Percentiles rank a stretch among this genome's conserved stretches.
These are phyloP conservation scores for Masnerella sp. DNA, from an alignment of 2,888 invertebrate genomes.

Conservation along the genomic window DNA sequence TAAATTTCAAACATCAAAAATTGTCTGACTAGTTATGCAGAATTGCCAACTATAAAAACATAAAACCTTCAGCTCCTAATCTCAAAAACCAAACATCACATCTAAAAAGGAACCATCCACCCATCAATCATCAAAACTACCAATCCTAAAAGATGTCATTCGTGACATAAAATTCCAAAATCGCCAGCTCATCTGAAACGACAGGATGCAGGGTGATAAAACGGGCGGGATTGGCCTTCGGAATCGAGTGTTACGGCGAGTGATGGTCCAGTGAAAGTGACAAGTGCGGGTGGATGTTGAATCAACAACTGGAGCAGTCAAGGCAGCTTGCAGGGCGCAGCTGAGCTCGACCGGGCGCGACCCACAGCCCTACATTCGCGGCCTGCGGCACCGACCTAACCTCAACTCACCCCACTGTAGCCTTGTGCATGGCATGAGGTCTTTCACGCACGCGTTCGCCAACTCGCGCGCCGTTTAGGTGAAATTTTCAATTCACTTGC, in stretches of 20 bases:
- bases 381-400: constrained; percentile 75
- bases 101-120: no score
- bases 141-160: no score
- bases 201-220: background rate
- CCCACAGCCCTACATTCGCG: constrained; percentile 77
- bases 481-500: constrained; percentile 52
- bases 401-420: constrained; percentile 69
- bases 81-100: no score
- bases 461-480: constrained; percentile 26
- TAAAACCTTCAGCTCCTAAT: no score
- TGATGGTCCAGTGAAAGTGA: constrained; percentile 7
- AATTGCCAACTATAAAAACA: no score
- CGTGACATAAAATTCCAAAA: no score
- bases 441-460: constrained; percentile 56
- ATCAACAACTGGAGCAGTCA: constrained; percentile 42
- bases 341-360: constrained; percentile 76
- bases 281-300: constrained; percentile 17
- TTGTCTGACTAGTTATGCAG: no score
- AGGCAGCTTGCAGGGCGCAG: constrained; percentile 68
- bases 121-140: no score
- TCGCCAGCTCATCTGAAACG: no score
- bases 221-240: constrained; percentile 28
- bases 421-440: constrained; percentile 49
- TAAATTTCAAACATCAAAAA: no score
- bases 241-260: constrained; percentile 8